Evolutionary conservation across 2,888 invertebrate genomes (phyloP), one percentile per base, ranked within the genome.

Genomic region (Macaria notata): DNA sequence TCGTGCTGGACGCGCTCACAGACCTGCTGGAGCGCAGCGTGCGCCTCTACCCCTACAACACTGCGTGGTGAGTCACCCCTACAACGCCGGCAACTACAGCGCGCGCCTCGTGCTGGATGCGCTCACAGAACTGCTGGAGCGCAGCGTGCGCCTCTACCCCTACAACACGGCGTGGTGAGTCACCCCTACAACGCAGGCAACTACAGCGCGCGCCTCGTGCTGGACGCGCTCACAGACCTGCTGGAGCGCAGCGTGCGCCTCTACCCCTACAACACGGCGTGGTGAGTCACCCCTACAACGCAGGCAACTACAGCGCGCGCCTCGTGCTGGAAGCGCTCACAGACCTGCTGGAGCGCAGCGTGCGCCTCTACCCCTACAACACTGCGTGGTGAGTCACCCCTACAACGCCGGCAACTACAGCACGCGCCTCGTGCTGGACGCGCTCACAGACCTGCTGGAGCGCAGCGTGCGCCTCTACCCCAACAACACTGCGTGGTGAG

Each of bases 391-490:
- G 64, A 79, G 84, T 77, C n/a, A n/a, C n/a, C n/a, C n/a, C n/a
- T n/a, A n/a, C 79, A 98, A 97, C 70, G 82, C 92, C 9, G 94
- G 94, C 75, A 95, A 94, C 30, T 96, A 96, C 75, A 96, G 94
- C 72, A 87, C 94, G 0, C 93, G 94, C 66, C 92, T 93, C 19
- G 95, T 97, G 4, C 92, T 95, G n/a, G 97, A 98, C 86, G 94
- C 95, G 29, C 89, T 98, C 5, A 95, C 95, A 36, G 95, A 95
- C 81, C 81, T 98, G 50, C 88, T 98, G 39, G 94, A 94, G 53
- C 95, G 96, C 75, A 96, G 96, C 42, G 83, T 98, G 49, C 94
- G 94, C 72, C 93, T 95, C 71, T 95, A 97, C 81, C 98, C 98
- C 0, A 95, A 94, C 62, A 96, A 97, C 63, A 87, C 86, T 33